Evolutionary conservation across 2,888 invertebrate species (phyloP), one percentile per base, ranked within the genome.

Genomic region (Lathronympha strigana): DNA sequence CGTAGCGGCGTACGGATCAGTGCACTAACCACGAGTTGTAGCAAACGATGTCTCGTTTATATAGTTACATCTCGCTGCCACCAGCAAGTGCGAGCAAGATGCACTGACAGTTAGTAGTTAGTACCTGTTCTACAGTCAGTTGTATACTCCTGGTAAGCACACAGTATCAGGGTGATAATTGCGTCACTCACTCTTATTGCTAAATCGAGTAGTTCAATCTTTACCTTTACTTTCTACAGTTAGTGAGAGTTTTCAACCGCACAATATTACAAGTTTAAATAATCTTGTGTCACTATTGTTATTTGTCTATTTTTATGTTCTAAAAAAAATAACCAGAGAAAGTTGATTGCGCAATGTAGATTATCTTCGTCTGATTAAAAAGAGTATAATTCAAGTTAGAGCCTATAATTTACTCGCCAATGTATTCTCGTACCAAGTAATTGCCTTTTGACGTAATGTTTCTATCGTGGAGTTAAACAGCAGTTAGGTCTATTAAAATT

Each of bases 171-270:
- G n/a, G n/a, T n/a, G n/a, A n/a, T n/a, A n/a, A n/a, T 64, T 51
- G 23, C 58, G 58, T 58, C 43, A 58, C 13, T 36, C n/a, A 36
- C 36, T 38, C 28, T 36, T 33, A 33, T 58, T 58, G 51, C 51
- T 57, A 50, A 51, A 64, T 64, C 58, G 36, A 45, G 64, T 64
- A 64, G 53, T 58, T 58, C 25, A 58, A 58, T 58, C 43, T 57
- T 25, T 53, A 58, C n/a, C n/a, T n/a, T n/a, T n/a, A 64, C 63
- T 64, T 64, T 64, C 63, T 64, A 64, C 51, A 28, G 51, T 31
- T 11, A 31, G 51, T 51, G 58, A 45, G 58, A 58, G 64, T 58
- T 64, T 36, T 23, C 33, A 57, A 38, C 36, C 33, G n/a, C 58
- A 21, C 50, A 15, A 45, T 61, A 45, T 64, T 45, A 53, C 53